Evolutionary conservation across 2,888 invertebrate genomes (phyloP), one percentile per base, ranked within the genome.

Genomic region (Epinotia ramella): DNA sequence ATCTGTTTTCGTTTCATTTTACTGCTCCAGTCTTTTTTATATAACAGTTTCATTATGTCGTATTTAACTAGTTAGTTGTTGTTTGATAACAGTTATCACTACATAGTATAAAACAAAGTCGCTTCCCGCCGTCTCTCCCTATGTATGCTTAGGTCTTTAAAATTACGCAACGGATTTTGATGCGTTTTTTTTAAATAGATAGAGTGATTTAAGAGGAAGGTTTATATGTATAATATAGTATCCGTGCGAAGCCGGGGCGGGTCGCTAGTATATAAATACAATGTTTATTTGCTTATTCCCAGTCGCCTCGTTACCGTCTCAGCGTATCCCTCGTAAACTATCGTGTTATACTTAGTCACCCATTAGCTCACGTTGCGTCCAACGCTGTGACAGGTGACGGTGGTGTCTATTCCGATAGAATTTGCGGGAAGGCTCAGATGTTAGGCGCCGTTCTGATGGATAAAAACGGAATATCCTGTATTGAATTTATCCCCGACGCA

Each of bases 371-470:
- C 57, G 78, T 81, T 73, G 74, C 75, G 76, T 77, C 71, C 81
- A 84, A 85, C 82, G 77, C 79, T 73, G 75, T 84, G 87, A 85
- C 86, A 86, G 84, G 81, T 84, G 87, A 84, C 85, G 84, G 80
- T 79, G 77, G 79, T 84, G 81, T 76, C 79, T 78, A 72, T 46
- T 18, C 28, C 68, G 62, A 68, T 63, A 66, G 56, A 65, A 66
- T 73, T 73, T 73, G 63, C 67, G 63, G 13, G 44, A 40, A 44
- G 20, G 33, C 11, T 40, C 7, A 24, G 53, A 57, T 68, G 63
- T 63, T 68, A 57, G 28, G 44, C 12, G 40, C 13, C 53, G n/a
- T 68, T 68, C 62, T 68, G 44, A 63, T 44, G 33, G 56, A 62
- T 67, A 53, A 64, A 71, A 53, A 53, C 16, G 20, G 44, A 49